Conservation (phyloP, 53 echinoderm and acorn worm species). For the Stichopus horrens region DNA sequence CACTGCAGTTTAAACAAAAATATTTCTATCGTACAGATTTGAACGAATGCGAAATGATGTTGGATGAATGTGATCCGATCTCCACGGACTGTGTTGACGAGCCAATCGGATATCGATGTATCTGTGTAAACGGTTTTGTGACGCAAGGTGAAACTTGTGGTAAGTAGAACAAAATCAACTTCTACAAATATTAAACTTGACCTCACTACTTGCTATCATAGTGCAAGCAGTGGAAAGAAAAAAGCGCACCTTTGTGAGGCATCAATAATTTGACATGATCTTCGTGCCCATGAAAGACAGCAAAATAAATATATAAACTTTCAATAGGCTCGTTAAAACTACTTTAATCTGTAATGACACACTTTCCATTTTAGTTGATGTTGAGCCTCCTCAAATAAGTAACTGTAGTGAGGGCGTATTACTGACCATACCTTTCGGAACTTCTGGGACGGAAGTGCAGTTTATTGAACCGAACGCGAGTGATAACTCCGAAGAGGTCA, state of each 20-base stretch:
- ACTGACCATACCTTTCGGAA: background rate
- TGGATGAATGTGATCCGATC: slow-evolving; percentile 1
- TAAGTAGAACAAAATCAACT: no score
- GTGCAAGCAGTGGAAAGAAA: no score
- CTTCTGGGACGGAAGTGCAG: background rate
- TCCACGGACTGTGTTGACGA: background rate
- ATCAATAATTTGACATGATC: no score
- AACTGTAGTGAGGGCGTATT: background rate
- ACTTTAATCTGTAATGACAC: background rate
- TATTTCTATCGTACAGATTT: background rate
- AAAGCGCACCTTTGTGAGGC: no score
- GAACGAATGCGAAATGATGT: background rate
- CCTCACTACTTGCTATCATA: no score
- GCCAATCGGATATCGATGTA: background rate
- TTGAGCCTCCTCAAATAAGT: background rate
- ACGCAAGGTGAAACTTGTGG: background rate
- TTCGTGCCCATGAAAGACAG: no score
- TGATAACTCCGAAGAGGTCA: slow-evolving; percentile 32
- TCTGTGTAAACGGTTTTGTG: background rate
- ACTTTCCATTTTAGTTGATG: background rate
- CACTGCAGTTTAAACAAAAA: no score
- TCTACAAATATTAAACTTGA: no score
- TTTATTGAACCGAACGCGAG: slow-evolving; percentile 44
- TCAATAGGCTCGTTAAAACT: no score
- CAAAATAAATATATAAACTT: no score